A percentile compares a stretch with the other conserved stretches of the same genome.
These are phyloP conservation scores for Orbicella faveolata DNA, from an alignment of 64 coral and sea anemone species.

Conservation along the genomic window DNA sequence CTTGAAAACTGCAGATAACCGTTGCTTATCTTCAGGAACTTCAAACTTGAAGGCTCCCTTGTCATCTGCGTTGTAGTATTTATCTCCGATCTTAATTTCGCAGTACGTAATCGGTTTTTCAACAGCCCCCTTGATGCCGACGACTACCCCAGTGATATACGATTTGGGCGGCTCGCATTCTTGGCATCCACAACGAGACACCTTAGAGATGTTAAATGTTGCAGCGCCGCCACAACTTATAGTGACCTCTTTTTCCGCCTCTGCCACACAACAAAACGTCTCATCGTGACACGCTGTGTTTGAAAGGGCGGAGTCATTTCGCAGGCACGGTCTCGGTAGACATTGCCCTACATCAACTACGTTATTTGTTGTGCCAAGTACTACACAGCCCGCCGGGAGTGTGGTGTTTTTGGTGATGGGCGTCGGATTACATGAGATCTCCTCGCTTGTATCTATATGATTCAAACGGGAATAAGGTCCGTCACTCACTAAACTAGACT, in stretches of 20 bases:
- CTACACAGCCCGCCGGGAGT: background rate
- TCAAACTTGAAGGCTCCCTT: background rate
- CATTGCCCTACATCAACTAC: background rate
- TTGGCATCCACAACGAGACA: background rate
- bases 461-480: background rate
- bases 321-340: background rate
- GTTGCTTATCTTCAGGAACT: background rate
- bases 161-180: background rate
- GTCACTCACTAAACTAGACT: background rate
- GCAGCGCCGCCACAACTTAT: background rate
- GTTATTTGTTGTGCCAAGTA: background rate
- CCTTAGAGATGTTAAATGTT: background rate
- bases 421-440: background rate
- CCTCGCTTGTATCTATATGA: background rate
- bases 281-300: conserved; percentile 1
- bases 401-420: background rate
- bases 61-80: background rate
- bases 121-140: background rate
- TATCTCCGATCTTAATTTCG: background rate
- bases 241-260: background rate
- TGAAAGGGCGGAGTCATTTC: background rate
- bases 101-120: background rate
- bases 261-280: background rate
- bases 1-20: background rate
- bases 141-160: background rate